These are phyloP conservation scores for Cyprinodon variegatus DNA, from an alignment of 2,113 vertebrate species.

Conservation along the genomic window DNA sequence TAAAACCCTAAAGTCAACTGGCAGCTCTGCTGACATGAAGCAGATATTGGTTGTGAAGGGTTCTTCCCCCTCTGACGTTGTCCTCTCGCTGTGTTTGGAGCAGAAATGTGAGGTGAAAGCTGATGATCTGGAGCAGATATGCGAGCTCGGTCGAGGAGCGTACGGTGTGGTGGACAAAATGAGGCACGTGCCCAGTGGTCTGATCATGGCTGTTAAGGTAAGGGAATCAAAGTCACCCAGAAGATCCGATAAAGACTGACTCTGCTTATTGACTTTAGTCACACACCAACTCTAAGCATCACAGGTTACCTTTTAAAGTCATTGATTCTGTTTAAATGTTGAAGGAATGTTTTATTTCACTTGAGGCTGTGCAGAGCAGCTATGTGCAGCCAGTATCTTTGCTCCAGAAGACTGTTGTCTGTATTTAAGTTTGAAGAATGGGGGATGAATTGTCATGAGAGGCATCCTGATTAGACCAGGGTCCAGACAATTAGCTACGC, in stretches of 20 bases:
- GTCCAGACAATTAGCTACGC: too few relatives aligned
- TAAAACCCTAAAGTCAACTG: background rate
- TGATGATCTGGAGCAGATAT: slow-evolving; percentile 92
- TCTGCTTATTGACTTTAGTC: background rate
- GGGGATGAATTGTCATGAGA: background rate
- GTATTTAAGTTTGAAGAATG: background rate
- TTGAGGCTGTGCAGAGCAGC: background rate
- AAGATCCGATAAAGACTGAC: background rate
- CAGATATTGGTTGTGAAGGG: background rate
- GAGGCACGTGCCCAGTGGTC: slow-evolving; percentile 90
- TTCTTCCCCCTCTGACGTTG: background rate
- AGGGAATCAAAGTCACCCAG: slow-evolving; percentile 5
- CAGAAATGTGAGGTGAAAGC: slow-evolving; percentile 98
- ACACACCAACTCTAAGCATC: background rate
- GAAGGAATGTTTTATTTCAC: too few relatives aligned
- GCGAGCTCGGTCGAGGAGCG: slow-evolving; percentile 92
- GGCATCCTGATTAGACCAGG: background rate
- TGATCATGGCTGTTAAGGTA: slow-evolving; percentile 99
- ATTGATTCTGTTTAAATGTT: background rate
- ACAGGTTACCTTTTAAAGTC: background rate
- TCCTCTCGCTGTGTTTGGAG: background rate
- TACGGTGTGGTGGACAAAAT: slow-evolving; percentile 98
- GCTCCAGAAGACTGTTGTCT: background rate
- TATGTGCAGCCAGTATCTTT: background rate
- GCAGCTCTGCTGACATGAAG: background rate